Evolutionary conservation across 2,113 vertebrate species (phyloP).

Genomic region (Origma solitaria): DNA sequence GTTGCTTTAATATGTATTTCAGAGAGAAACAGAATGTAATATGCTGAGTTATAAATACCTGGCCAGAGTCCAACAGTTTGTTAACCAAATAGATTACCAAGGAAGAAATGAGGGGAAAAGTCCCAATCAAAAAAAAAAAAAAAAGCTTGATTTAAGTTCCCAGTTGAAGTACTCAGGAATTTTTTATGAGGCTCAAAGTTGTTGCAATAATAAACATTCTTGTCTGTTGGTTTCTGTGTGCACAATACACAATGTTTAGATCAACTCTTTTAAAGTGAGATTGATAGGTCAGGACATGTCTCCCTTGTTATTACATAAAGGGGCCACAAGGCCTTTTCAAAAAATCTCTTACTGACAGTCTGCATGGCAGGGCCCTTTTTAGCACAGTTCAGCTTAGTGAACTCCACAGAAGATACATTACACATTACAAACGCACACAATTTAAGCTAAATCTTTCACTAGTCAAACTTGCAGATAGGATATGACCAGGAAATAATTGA

Average conservation of each 20-base stretch:
- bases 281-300: background rate
- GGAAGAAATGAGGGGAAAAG: background rate
- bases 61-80: background rate
- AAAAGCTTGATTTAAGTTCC: background rate
- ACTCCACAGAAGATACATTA: background rate
- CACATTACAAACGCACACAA: background rate
- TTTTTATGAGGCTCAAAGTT: background rate
- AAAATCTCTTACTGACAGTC: background rate
- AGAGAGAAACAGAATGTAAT: background rate
- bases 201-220: background rate
- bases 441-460: background rate
- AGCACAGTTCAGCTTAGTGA: background rate
- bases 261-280: background rate
- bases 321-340: background rate
- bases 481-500: background rate
- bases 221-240: background rate
- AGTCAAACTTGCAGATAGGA: background rate
- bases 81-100: background rate
- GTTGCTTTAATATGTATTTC: background rate
- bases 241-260: background rate
- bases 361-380: background rate
- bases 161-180: background rate
- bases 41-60: background rate
- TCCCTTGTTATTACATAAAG: constrained; percentile 1
- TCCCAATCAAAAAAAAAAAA: background rate